Evolutionary conservation across 2,888 invertebrate genomes (phyloP), one percentile per base, ranked within the genome.

Genomic region (Macrosoma leucophasiata): DNA sequence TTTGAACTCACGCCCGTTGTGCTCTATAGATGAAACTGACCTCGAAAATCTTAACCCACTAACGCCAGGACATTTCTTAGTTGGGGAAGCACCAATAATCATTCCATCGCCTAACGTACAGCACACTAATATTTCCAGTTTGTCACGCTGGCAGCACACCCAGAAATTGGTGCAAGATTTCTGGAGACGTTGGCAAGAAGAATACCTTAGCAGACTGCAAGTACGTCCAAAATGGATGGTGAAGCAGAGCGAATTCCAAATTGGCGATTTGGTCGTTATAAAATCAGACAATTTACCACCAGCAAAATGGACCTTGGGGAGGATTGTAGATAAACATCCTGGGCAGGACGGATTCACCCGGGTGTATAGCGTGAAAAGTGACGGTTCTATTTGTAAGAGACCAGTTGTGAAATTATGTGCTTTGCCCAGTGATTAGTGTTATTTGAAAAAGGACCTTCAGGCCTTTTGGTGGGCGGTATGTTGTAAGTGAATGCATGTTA

Each of bases 181-280:
- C 45, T 50, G 50, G 48, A 34, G 32, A 13, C 34, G 38, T 10
- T 46, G 47, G 47, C 43, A 43, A 20, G 19, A 26, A 4, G 46
- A 48, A 35, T 50, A 49, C 17, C 23, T 48, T 12, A 29, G 36
- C 7, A 19, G 36, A 12, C 39, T 45, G 1, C 40, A 49, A 20
- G 30, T 37, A 17, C 19, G 43, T 24, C 25, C 33, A 5, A 48
- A 35, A 26, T 48, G 46, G 48, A 21, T 29, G 3, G 45, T 29
- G 17, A 19, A 12, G n/a, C 9, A 11, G n/a, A 17, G 20, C 1
- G 29, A 29, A 10, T 24, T 23, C 13, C 26, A 42, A 5, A 13
- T 37, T 3, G 45, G 46, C 8, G 36, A 48, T 7, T 30, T 50
- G 12, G 44, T 50, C 1, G 17, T 50, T 3, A 17, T 48, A n/a